Evolutionary conservation across 2,797 vertebrate species (phyloP).

Genomic region (Coccyzus lansbergi): DNA sequence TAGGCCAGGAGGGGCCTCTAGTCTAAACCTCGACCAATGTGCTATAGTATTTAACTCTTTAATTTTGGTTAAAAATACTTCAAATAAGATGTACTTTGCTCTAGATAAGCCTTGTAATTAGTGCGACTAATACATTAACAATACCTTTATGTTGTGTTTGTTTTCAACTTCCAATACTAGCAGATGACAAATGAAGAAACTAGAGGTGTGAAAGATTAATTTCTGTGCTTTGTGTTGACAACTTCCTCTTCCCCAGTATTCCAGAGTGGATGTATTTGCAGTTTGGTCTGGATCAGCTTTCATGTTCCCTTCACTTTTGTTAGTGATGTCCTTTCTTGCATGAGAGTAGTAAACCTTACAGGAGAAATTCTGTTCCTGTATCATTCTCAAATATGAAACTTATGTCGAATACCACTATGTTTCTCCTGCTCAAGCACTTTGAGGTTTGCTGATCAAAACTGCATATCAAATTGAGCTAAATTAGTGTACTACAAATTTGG

Average conservation of each 20-base stretch:
- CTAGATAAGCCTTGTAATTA: not conserved
- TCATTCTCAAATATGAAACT: not conserved
- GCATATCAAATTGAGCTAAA: slow-evolving; percentile 56
- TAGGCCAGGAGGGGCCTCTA: not conserved
- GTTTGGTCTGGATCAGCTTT: not conserved
- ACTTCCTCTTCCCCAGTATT: not conserved
- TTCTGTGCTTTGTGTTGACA: not conserved
- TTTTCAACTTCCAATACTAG: not conserved
- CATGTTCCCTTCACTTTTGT: not conserved
- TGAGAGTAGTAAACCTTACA: not conserved
- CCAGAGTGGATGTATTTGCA: not conserved
- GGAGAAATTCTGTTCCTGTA: not conserved
- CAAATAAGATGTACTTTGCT: not conserved
- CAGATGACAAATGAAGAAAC: not conserved
- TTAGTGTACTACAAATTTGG: slow-evolving; percentile 46
- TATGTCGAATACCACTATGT: not conserved
- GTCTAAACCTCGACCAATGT: not conserved
- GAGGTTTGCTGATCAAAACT: slow-evolving; percentile 24
- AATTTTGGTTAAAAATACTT: not conserved
- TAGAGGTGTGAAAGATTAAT: not conserved
- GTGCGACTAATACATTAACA: not conserved
- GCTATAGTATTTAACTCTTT: not conserved
- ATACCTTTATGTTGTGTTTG: not conserved
- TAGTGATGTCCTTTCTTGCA: not conserved
- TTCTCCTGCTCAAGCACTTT: slow-evolving; percentile 4